Base-by-base conservation (phyloP, 2,888 invertebrate species). In the Dasysyrphus albostriatus region DNA sequence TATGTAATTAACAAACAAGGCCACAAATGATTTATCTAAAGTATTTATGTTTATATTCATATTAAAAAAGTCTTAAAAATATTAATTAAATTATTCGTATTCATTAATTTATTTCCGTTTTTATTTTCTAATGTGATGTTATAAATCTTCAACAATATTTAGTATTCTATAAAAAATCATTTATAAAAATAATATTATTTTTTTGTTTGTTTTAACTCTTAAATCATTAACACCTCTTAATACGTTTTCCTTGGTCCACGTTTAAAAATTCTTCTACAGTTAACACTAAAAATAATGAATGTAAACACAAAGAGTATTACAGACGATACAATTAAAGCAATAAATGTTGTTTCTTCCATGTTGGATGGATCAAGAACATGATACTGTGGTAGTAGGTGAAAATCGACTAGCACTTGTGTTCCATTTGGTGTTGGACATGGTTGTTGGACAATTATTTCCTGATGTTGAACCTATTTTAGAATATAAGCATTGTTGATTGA, bases 391-490 rank as follows among this genome's bases (percentile, higher is more conserved):
- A 93, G 91, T 78, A 94, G 90, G 89, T 93, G 93, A 88, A 92
- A 94, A 89, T 93, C 94, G 74, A 94, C 93, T 78, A 96, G 93
- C 63, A 95, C 94, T 93, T 95, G 95, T 0, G 95, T 95, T 49
- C 97, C 97, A 91, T 97, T 96, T 1, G 96, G 96, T 5, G 95
- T 95, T 5, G 96, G 96, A 90, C 97, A 97, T 16, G 96, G 95
- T 51, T 96, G 95, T 91, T 97, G 96, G 37, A 97, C 96, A 90
- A 98, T 98, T 88, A 97, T 97, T 90, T 97, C 97, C 92, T 96
- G 96, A 90, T 96, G 96, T 90, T 97, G 96, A 85, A 97, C 95
- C 95, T 98, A 63, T 59, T 39, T 78, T 12, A 74, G 34, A 9
- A 16, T 14, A 61, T 24, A 9, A 6, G 10, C 1, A 49, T 2